A percentile compares a stretch with the other conserved stretches of the same genome.
phyloP scores from a whole-genome alignment of 2,113 vertebrate genomes.

The Sciurus niger region DNA sequence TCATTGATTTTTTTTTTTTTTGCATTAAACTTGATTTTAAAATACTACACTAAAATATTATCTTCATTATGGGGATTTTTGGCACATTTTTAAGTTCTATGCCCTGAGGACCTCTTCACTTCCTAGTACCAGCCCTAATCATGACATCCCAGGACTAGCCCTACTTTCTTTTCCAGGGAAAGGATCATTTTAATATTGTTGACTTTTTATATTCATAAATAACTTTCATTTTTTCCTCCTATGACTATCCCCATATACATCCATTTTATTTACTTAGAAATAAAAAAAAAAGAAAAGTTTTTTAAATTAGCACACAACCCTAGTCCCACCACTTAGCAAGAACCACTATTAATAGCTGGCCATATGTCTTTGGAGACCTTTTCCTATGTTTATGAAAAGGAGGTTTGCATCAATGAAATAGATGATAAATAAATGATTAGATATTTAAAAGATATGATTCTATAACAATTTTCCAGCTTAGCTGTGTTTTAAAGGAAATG shows the following conservation, averaged over 20 bases:
- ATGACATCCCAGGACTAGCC: neutral
- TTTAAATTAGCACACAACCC: neutral
- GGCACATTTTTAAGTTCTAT: neutral
- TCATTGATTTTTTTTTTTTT: neutral
- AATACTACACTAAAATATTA: conserved; percentile 15
- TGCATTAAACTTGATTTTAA: conserved; percentile 38
- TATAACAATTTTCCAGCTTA: neutral
- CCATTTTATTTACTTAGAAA: conserved; percentile 26
- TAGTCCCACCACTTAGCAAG: neutral
- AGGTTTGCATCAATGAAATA: neutral
- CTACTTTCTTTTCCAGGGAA: neutral
- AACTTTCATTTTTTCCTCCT: neutral
- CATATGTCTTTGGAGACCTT: neutral
- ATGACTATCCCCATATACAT: neutral
- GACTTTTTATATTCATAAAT: neutral
- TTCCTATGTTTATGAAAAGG: neutral
- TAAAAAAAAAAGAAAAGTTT: neutral
- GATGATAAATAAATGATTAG: neutral
- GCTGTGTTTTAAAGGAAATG: conserved; percentile 28
- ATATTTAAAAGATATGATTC: neutral
- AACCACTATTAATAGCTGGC: neutral
- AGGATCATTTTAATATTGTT: conserved; percentile 31
- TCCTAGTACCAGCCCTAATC: neutral
- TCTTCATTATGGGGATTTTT: conserved; percentile 3
- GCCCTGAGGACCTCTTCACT: neutral